Percentiles rank a stretch among this genome's conserved stretches.
These are phyloP conservation scores for Drosophila crucigera DNA, from an alignment of 2,888 invertebrate genomes.

Conservation along the genomic window DNA sequence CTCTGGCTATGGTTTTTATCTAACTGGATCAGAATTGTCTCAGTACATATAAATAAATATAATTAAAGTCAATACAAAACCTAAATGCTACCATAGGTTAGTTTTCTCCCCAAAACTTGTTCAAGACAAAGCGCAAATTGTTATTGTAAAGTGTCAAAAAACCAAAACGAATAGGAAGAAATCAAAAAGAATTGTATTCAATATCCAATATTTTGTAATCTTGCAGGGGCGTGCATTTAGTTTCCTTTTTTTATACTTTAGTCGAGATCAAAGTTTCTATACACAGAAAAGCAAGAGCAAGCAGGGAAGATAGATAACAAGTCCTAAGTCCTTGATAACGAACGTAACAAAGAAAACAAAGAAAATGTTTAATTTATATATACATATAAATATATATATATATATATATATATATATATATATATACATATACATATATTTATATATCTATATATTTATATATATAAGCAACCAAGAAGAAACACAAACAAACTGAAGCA, in stretches of 20 bases:
- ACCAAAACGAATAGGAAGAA: neutral
- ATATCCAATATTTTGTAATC: constrained; percentile 43
- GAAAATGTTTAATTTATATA: constrained; percentile 68
- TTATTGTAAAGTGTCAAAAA: constrained; percentile 46
- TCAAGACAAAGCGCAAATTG: constrained; percentile 74
- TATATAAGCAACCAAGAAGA: constrained; percentile 56
- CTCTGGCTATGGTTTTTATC: constrained; percentile 15
- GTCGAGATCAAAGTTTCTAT: constrained; percentile 56
- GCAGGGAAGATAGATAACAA: constrained; percentile 26
- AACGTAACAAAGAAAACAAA: constrained; percentile 42
- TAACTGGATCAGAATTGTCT: constrained; percentile 31
- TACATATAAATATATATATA: constrained; percentile 36
- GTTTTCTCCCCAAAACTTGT: constrained; percentile 41
- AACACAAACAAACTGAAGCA: constrained; percentile 26
- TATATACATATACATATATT: constrained; percentile 23
- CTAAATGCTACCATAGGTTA: constrained; percentile 42
- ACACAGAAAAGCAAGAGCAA: constrained; percentile 26
- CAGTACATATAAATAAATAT: constrained; percentile 20
- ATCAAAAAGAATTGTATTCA: constrained; percentile 39
- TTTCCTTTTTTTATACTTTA: constrained; percentile 43
- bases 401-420: constrained; percentile 72
- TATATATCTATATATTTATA: constrained; percentile 52
- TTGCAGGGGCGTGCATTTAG: constrained; percentile 65
- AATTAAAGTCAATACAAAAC: constrained; percentile 16
- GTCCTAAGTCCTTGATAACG: constrained; percentile 52